Base-by-base conservation (phyloP, 2,888 invertebrate genomes). In the Ganaspis brasiliensis region DNA sequence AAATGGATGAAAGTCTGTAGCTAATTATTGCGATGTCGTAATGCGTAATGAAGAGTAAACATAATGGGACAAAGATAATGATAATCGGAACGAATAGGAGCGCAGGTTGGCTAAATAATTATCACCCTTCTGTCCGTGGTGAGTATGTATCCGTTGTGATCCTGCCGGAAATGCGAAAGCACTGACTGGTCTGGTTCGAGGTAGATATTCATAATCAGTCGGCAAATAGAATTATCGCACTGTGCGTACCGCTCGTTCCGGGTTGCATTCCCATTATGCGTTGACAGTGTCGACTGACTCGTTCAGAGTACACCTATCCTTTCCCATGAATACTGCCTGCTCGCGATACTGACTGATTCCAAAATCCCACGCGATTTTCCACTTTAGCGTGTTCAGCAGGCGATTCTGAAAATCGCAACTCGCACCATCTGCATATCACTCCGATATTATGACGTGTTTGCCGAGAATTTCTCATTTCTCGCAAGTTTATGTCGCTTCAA, bases 161-260 rank as follows among this genome's bases (percentile, higher is more conserved):
- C 74, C 75, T 75, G 80, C 70, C 83, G 86, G 87, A 87, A 87
- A 87, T 84, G 83, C 84, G 85, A 82, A 86, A 83, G 81, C 83
- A 82, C 73, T 57, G 76, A 59, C 78, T 74, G 74, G 88, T 87
- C 90, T 90, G 90, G 87, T 86, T 81, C 85, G 87, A 87, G 86
- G 87, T 84, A 87, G 89, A 91, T 91, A 91, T 89, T 90, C 89
- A 89, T 91, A 91, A 91, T 91, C 90, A 90, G 85, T 86, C 81
- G 87, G 86, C 87, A 89, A 91, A 90, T 90, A 88, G 91, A 91
- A 91, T 90, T 90, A 91, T 90, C 89, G 86, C 88, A 86, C 87
- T 89, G 87, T 86, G 81, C 83, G 82, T 82, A 81, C 75, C 16
- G 85, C 79, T 82, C 84, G 80, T 83, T 84, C 81, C 76, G 79